Conservation (phyloP, 1,140 invertebrate species). For the Ridgeia piscesae region DNA sequence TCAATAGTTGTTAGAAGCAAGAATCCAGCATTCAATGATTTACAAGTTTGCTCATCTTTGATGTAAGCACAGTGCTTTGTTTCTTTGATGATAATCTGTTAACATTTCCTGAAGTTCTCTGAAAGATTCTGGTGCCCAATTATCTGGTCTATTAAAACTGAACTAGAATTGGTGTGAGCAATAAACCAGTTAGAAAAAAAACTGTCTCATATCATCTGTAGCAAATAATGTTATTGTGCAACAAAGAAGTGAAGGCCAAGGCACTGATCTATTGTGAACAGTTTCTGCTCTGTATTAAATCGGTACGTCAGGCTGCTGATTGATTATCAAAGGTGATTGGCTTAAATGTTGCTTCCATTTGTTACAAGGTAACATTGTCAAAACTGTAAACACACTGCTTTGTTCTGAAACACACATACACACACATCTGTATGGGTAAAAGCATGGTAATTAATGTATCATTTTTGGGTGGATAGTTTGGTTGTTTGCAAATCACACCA, state of each 20-base stretch:
- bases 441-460: too few relatives aligned
- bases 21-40: neutral
- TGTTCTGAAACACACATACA: neutral
- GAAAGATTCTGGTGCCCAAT: too few relatives aligned
- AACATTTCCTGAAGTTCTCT: too few relatives aligned
- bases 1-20: neutral
- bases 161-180: neutral
- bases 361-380: neutral
- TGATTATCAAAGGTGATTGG: neutral
- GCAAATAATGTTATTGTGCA: neutral
- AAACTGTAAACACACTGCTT: neutral
- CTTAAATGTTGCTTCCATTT: neutral
- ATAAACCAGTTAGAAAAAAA: neutral
- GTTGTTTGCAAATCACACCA: too few relatives aligned
- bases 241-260: neutral
- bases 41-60: neutral
- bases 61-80: neutral
- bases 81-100: neutral
- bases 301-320: neutral
- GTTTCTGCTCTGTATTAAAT: neutral
- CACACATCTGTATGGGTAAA: neutral
- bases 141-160: neutral
- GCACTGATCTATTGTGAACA: neutral
- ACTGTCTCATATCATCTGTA: neutral
- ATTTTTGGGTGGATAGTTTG: too few relatives aligned